These are phyloP conservation scores for Rhodophaea formosa DNA, from an alignment of 2,888 invertebrate species.

Conservation along the genomic window DNA sequence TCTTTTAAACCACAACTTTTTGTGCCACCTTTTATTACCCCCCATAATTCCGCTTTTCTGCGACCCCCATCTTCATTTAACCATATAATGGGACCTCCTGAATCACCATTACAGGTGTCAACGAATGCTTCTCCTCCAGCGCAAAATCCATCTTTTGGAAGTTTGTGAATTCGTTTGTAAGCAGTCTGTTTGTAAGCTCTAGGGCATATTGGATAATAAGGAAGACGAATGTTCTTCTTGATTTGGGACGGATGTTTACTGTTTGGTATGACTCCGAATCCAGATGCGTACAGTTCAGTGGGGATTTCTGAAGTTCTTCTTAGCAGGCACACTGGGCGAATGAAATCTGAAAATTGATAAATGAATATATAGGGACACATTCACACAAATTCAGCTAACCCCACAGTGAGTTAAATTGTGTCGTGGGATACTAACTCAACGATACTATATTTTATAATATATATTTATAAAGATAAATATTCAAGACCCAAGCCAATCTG, in stretches of 20 bases:
- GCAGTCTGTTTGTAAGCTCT: too few species aligned
- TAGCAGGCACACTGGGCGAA: conserved; percentile 56
- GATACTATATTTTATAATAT: too few species aligned
- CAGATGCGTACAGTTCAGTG: conserved; percentile 42
- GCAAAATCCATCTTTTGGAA: conserved; percentile 48
- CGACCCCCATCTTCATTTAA: conserved; percentile 22
- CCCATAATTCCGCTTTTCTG: conserved; percentile 42
- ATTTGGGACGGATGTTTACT: conserved; percentile 38
- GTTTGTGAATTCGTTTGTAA: conserved; percentile 31
- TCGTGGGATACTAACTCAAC: too few species aligned
- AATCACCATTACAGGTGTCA: conserved; percentile 59
- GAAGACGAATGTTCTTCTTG: conserved; percentile 51
- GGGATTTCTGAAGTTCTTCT: conserved; percentile 28
- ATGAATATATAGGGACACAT: too few species aligned
- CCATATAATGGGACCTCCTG: conserved; percentile 54
- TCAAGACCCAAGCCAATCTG: too few species aligned
- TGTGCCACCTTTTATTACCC: conserved; percentile 51
- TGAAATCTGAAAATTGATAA: conserved; percentile 48
- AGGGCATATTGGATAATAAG: conserved; percentile 32
- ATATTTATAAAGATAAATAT: too few species aligned
- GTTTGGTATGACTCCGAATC: conserved; percentile 48
- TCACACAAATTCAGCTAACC: too few species aligned
- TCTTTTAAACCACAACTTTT: conserved; percentile 45
- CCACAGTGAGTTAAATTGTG: too few species aligned
- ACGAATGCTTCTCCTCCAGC: conserved; percentile 50